Evolutionary conservation across 2,113 vertebrate species (phyloP).

Genomic region (Stigmatopora argus): DNA sequence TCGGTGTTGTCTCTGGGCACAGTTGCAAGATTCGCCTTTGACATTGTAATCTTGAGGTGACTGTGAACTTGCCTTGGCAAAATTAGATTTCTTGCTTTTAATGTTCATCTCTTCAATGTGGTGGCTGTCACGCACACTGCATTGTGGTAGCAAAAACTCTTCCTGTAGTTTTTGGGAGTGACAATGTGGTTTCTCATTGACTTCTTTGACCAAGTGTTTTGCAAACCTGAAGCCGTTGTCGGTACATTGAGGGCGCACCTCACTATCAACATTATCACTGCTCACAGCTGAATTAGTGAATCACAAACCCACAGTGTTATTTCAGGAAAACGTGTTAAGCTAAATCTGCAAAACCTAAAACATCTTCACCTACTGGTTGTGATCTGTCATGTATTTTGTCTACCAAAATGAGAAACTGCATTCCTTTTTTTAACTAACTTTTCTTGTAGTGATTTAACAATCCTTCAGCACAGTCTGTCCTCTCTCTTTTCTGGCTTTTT

Average conservation of each 20-base stretch:
- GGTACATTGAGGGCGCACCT: constrained; percentile 45
- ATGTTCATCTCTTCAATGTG: constrained; percentile 74
- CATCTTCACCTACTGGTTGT: constrained; percentile 59
- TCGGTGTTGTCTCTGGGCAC: constrained; percentile 53
- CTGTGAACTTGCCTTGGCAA: constrained; percentile 64
- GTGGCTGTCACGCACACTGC: constrained; percentile 72
- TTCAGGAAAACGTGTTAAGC: constrained; percentile 29
- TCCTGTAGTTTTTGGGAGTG: constrained; percentile 69
- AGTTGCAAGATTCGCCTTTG: constrained; percentile 54
- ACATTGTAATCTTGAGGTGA: constrained; percentile 49
- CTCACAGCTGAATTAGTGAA: constrained; percentile 52
- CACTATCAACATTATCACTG: constrained; percentile 49
- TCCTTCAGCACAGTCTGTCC: constrained; percentile 56
- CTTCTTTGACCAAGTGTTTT: constrained; percentile 62
- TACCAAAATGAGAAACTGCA: constrained; percentile 78
- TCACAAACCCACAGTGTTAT: constrained; percentile 49
- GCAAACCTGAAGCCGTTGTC: constrained; percentile 37
- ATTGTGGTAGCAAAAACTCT: constrained; percentile 71
- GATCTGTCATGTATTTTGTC: constrained; percentile 70
- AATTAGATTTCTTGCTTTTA: constrained; percentile 56
- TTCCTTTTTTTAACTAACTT: constrained; percentile 67
- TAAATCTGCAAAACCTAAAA: constrained; percentile 44
- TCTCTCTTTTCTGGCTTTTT: constrained; percentile 68
- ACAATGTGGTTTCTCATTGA: constrained; percentile 80
- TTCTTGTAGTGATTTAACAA: constrained; percentile 74